These are phyloP conservation scores for Chloropsis cyanopogon DNA, from an alignment of 2,113 vertebrate species.

Conservation along the genomic window DNA sequence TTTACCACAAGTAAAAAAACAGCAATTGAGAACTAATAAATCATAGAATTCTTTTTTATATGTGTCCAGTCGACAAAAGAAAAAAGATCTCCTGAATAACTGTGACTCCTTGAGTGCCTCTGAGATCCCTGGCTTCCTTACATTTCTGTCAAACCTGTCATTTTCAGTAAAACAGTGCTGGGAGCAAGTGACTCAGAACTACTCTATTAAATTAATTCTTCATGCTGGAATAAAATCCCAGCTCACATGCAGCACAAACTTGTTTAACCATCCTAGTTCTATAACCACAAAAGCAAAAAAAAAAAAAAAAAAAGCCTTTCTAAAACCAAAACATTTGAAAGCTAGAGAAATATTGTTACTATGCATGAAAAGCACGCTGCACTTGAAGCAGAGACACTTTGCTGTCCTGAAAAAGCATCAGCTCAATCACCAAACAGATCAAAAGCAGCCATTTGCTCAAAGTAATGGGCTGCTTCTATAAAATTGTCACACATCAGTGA, in stretches of 20 bases:
- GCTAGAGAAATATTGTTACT: not conserved
- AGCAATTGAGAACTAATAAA: not conserved
- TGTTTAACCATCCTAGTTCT: not conserved
- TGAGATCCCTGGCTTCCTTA: not conserved
- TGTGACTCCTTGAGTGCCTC: not conserved
- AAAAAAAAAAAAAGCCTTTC: not conserved
- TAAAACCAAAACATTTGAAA: not conserved
- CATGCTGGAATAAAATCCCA: not conserved
- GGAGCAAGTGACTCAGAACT: not conserved
- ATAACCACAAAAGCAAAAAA: not conserved
- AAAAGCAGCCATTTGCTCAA: constrained; percentile 28
- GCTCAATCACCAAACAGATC: not conserved
- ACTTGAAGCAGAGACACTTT: not conserved
- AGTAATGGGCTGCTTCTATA: constrained; percentile 1
- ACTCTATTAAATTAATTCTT: not conserved
- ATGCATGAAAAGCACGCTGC: not conserved
- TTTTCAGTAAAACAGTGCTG: not conserved
- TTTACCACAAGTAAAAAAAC: not conserved
- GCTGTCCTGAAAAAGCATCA: not conserved
- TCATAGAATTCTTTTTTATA: not conserved
- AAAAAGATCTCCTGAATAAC: not conserved
- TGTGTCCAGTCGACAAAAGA: not conserved
- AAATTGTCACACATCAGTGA: not conserved
- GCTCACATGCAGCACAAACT: not conserved
- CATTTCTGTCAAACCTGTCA: not conserved